These are phyloP conservation scores for Drosophila neoperkinsi DNA, from an alignment of 2,888 invertebrate genomes.

Conservation along the genomic window DNA sequence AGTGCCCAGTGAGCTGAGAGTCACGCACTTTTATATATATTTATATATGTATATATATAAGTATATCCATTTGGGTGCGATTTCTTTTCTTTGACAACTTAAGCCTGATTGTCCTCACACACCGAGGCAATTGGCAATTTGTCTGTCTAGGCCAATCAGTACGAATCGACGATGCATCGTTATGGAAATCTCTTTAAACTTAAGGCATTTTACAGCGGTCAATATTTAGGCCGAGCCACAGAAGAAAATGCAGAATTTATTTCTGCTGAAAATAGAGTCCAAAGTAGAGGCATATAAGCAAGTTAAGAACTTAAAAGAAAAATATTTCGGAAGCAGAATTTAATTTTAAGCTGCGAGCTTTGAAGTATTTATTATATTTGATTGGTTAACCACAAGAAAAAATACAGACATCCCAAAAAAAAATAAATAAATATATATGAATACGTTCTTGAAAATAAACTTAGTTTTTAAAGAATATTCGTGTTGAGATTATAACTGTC, in stretches of 20 bases:
- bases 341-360: background rate
- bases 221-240: background rate
- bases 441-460: background rate
- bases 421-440: background rate
- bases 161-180: constrained; percentile 5
- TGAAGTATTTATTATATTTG: background rate
- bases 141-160: constrained; percentile 32
- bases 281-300: background rate
- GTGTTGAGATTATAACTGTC: background rate
- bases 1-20: constrained; percentile 47
- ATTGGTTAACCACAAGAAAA: background rate
- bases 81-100: constrained; percentile 40
- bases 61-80: constrained; percentile 29
- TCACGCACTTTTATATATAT: constrained; percentile 51
- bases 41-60: constrained; percentile 11
- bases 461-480: background rate
- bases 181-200: constrained; percentile 24
- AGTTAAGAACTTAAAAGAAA: background rate
- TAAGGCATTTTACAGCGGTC: background rate
- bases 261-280: background rate
- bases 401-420: background rate
- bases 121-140: constrained; percentile 46
- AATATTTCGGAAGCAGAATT: background rate
- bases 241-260: background rate
- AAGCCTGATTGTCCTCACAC: constrained; percentile 54